A percentile compares a stretch with the other conserved stretches of the same genome.
These are phyloP conservation scores for Smutsia gigantea DNA, from an alignment of 2,797 vertebrate species.

Conservation along the genomic window DNA sequence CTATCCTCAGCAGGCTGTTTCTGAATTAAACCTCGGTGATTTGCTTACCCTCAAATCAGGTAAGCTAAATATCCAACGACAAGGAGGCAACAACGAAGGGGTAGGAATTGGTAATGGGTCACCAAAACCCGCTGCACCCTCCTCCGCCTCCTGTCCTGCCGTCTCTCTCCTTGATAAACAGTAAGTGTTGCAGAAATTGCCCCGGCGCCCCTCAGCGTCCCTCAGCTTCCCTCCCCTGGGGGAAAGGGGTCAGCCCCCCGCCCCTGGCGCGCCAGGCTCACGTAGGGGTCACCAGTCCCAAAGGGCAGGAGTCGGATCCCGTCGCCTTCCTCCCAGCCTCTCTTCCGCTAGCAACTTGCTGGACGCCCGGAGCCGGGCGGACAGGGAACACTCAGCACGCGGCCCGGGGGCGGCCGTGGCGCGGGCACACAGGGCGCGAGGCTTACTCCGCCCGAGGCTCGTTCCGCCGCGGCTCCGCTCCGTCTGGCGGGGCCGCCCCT, in stretches of 20 bases:
- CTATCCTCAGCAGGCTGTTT: neutral
- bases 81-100: neutral
- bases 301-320: neutral
- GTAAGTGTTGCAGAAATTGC: neutral
- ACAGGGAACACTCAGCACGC: slow-evolving; percentile 67
- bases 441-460: neutral
- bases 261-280: neutral
- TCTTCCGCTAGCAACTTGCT: neutral
- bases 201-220: neutral
- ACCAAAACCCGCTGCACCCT: neutral
- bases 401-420: slow-evolving; percentile 60
- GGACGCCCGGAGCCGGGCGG: neutral
- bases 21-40: neutral
- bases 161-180: neutral
- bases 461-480: neutral
- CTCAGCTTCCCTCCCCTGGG: neutral
- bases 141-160: neutral
- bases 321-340: neutral
- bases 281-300: neutral
- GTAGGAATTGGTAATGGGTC: no score
- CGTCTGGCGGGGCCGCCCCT: slow-evolving; percentile 2
- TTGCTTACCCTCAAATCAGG: neutral
- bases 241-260: neutral
- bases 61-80: neutral
- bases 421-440: neutral